Percentiles rank a stretch among this genome's conserved stretches.
phyloP scores from a whole-genome alignment of 2,797 vertebrate species.

The Harpagifer antarcticus region DNA sequence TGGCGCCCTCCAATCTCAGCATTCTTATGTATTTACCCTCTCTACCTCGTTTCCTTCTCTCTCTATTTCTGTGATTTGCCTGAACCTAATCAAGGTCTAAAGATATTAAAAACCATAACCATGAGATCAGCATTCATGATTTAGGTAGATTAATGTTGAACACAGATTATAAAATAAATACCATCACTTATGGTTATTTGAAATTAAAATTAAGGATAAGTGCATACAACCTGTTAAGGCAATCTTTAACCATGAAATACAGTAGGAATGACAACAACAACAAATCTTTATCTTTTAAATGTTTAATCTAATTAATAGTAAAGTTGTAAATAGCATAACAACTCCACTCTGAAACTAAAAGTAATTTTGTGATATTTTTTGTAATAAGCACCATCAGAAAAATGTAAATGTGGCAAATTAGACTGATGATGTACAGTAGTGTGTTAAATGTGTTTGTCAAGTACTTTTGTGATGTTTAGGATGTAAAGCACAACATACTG shows the following conservation, averaged over 20 bases:
- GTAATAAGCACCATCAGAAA: too few relatives aligned
- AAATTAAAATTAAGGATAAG: neutral
- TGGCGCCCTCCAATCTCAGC: neutral
- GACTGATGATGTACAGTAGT: neutral
- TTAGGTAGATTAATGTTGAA: neutral
- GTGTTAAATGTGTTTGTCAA: too few relatives aligned
- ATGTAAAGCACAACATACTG: neutral
- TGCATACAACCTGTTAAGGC: neutral
- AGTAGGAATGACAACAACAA: too few relatives aligned
- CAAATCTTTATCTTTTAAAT: too few relatives aligned
- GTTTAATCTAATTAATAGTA: neutral
- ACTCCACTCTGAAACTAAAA: neutral
- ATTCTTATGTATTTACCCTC: neutral
- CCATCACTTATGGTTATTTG: neutral
- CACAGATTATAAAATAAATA: too few relatives aligned
- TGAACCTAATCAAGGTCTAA: neutral
- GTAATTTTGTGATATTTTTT: neutral
- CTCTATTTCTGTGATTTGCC: neutral
- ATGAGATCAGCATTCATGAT: neutral
- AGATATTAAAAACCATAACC: neutral
- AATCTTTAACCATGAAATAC: neutral
- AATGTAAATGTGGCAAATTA: too few relatives aligned
- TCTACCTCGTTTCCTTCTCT: neutral
- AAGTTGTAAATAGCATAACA: neutral
- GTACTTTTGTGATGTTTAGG: too few relatives aligned